A percentile compares a stretch with the other conserved stretches of the same genome.
Conservation (phyloP, 2,888 invertebrate species). For the Rotaria magnacalcarata region DNA sequence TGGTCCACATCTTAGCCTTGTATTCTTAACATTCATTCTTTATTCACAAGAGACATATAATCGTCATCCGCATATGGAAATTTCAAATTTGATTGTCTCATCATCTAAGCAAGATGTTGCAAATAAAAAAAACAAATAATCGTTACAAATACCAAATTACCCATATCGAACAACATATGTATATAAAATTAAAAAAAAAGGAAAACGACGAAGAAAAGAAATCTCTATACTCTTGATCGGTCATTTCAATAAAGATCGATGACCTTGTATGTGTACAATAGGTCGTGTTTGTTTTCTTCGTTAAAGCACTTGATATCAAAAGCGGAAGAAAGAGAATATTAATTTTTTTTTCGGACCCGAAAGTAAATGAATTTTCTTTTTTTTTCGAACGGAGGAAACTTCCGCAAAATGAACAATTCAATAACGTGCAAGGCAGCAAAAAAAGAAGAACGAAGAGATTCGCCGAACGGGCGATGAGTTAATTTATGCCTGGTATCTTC, state of each 20-base stretch:
- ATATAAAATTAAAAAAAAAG: background rate
- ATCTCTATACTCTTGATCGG: background rate
- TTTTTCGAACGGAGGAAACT: background rate
- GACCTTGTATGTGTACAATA: slow-evolving; percentile 14
- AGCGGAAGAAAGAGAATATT: background rate
- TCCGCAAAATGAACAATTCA: background rate
- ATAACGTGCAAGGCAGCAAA: background rate
- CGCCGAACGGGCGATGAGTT: background rate
- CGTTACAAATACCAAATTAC: slow-evolving; percentile 23
- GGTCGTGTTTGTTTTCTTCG: slow-evolving; percentile 11
- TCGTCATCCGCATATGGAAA: slow-evolving; percentile 5
- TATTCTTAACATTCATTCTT: background rate
- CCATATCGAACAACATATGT: slow-evolving; percentile 12
- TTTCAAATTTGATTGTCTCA: slow-evolving; percentile 11
- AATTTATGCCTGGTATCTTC: slow-evolving; percentile 19
- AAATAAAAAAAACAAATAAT: background rate
- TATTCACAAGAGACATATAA: background rate
- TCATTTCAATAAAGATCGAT: slow-evolving; percentile 22
- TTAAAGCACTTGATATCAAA: slow-evolving; percentile 23
- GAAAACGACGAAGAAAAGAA: background rate
- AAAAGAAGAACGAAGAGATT: background rate
- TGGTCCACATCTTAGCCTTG: background rate
- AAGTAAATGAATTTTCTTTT: background rate
- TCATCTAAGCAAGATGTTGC: slow-evolving; percentile 25
- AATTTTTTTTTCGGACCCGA: background rate